phyloP scores from a whole-genome alignment of 2,797 vertebrate genomes.

The Spheniscus humboldti region DNA sequence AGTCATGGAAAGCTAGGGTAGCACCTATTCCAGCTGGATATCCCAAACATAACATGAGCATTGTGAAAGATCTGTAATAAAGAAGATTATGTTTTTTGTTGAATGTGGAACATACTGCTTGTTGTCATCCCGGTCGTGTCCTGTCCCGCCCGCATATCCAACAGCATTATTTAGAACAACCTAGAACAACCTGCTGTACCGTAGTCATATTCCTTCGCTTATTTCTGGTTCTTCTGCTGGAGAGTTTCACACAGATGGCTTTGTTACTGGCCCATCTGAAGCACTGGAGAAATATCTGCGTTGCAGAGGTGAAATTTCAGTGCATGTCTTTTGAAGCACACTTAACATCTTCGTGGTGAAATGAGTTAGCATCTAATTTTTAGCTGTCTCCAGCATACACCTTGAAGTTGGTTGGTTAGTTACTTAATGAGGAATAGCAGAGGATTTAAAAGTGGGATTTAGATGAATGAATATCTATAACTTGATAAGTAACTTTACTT shows the following conservation, averaged over 20 bases:
- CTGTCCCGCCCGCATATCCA: neutral
- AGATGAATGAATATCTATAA: neutral
- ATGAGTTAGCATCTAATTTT: neutral
- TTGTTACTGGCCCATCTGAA: neutral
- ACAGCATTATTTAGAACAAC: neutral
- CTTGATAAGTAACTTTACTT: neutral
- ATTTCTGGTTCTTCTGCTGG: neutral
- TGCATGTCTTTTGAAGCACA: neutral
- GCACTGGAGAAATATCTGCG: neutral
- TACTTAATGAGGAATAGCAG: neutral
- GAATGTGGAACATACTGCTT: neutral
- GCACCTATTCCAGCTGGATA: neutral
- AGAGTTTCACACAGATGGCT: neutral
- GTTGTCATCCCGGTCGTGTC: rapidly evolving
- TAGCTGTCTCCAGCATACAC: neutral
- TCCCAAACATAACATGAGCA: neutral
- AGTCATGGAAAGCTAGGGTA: neutral
- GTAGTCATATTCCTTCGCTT: neutral
- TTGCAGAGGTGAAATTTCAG: neutral
- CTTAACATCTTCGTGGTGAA: neutral
- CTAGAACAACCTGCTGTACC: neutral
- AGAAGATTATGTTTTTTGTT: neutral
- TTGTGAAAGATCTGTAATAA: neutral
- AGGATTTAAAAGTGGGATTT: neutral
- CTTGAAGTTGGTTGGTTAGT: neutral